Evolutionary conservation across 2,797 vertebrate species (phyloP).

Genomic region (Myotis vivesi): DNA sequence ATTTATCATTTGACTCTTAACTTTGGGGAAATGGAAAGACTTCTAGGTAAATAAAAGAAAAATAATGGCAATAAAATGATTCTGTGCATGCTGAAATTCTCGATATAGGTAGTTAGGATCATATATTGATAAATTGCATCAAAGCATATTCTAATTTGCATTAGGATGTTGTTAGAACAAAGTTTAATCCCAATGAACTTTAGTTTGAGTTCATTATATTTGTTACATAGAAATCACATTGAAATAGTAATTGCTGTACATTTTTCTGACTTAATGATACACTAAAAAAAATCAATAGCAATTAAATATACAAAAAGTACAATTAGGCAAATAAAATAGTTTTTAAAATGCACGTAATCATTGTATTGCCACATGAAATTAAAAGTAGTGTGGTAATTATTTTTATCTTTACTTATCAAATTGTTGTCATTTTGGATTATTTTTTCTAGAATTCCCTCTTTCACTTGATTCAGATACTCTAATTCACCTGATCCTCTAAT

Average conservation of each 20-base stretch:
- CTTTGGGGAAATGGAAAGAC: background rate
- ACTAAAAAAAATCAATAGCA: slow-evolving; percentile 10
- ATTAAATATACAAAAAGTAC: background rate
- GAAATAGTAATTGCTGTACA: background rate
- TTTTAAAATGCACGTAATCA: background rate
- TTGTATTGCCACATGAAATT: background rate
- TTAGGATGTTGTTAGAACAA: background rate
- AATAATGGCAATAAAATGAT: background rate
- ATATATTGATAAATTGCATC: background rate
- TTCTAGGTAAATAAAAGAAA: background rate
- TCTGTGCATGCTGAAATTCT: background rate
- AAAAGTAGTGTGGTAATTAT: background rate
- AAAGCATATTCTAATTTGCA: slow-evolving; percentile 6
- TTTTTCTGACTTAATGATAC: background rate
- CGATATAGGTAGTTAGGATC: background rate
- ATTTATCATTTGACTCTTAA: background rate
- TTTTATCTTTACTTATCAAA: slow-evolving; percentile 1
- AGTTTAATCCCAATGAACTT: slow-evolving; percentile 35
- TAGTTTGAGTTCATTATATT: background rate
- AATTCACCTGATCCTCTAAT: background rate
- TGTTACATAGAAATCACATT: background rate
- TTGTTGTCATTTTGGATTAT: background rate
- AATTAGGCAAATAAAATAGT: background rate
- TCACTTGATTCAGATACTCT: background rate
- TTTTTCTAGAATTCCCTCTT: background rate